Base-by-base conservation (phyloP, 2,888 invertebrate species). In the Leucania comma region DNA sequence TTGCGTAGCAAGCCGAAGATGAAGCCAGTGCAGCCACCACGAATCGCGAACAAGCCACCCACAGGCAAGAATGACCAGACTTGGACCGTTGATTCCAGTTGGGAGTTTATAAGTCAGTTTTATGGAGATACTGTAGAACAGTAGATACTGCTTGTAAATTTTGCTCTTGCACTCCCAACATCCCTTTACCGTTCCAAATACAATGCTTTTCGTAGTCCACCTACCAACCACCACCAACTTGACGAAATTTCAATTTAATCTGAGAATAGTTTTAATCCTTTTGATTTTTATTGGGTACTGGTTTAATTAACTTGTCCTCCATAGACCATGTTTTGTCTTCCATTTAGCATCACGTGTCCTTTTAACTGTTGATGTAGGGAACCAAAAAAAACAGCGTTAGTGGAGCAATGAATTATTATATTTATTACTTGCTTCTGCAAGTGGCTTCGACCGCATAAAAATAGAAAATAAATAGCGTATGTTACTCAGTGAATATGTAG, bases 81-180 rank as follows among this genome's bases (percentile, higher is more conserved):
- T 74, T 98, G 98, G 98, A 97, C 98, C 80, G 97, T 98, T 74
- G 98, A 98, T 93, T 98, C 98, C 87, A 98, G 98, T 93, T 98
- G 98, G 98, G 98, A 98, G 92, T 98, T 98, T 91, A 98, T 98
- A 93, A 97, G 98, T 97, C 96, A 96, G 96, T 95, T 89, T 89
- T 72, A 79, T 75, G 62, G 75, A 86, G 81, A 86, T 85, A 83
- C 77, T 80, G 86, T 85, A 86, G 83, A 68, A 32, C 82, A 79
- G 78, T 79, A 79, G 78, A 68, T 65, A 68, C 64, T 65, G 78
- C 81, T 79, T 79, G 64, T 59, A 56, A 51, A 65, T 59, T 68
- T 79, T 63, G 78, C 78, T 81, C 61, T 72, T 68, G 78, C 81
- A 77, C 81, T 81, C 78, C 78, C 81, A 77, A 81, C 78, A 38